These are phyloP conservation scores for Saccostrea echinata DNA, from an alignment of 1,140 invertebrate species.

Conservation along the genomic window DNA sequence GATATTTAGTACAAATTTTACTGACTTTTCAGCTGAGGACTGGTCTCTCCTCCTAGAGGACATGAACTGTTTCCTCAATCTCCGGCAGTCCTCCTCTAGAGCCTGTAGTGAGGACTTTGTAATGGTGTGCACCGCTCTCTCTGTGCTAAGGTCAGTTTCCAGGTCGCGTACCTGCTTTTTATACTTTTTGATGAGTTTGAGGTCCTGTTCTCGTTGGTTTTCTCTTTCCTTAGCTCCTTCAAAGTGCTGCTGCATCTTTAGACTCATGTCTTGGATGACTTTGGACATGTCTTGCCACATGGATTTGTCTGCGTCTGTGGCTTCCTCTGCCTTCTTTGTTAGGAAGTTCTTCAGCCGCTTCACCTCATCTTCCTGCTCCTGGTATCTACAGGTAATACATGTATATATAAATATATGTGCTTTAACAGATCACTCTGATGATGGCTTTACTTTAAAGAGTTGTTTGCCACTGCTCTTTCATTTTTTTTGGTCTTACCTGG, in stretches of 20 bases:
- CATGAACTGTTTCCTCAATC: slow-evolving; percentile 70
- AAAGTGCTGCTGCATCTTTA: slow-evolving; percentile 70
- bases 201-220: slow-evolving; percentile 55
- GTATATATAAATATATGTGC: slow-evolving; percentile 3
- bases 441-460: too few species aligned
- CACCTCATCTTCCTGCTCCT: slow-evolving; percentile 72
- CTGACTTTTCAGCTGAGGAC: slow-evolving; percentile 66
- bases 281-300: slow-evolving; percentile 76
- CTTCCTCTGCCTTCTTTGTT: slow-evolving; percentile 68
- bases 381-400: too few species aligned
- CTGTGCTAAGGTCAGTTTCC: slow-evolving; percentile 71
- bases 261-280: slow-evolving; percentile 73
- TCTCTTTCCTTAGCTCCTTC: slow-evolving; percentile 62
- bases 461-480: too few species aligned
- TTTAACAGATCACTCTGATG: too few species aligned
- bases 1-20: neutral
- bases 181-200: slow-evolving; percentile 58
- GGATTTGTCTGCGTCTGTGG: slow-evolving; percentile 68
- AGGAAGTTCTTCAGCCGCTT: slow-evolving; percentile 68
- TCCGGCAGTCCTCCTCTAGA: slow-evolving; percentile 72
- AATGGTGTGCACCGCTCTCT: slow-evolving; percentile 73
- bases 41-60: slow-evolving; percentile 59
- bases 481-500: too few species aligned
- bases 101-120: slow-evolving; percentile 71
- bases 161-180: slow-evolving; percentile 64